phyloP scores from a whole-genome alignment of 2,113 vertebrate species.

The Fukomys damarensis region DNA sequence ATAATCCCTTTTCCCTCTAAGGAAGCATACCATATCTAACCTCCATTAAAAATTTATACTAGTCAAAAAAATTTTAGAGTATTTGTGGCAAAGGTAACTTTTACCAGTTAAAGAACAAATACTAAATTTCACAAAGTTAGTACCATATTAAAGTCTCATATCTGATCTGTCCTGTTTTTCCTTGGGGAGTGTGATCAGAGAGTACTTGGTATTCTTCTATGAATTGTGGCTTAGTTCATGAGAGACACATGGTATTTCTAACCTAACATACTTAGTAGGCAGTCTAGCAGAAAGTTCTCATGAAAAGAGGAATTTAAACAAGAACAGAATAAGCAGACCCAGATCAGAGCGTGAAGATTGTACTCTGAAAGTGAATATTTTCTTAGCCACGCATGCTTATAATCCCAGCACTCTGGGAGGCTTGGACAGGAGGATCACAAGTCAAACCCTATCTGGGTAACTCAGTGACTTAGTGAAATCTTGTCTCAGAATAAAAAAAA shows the following conservation, averaged over 20 bases:
- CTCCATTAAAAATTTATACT: not conserved
- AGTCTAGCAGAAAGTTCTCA: not conserved
- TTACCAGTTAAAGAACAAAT: not conserved
- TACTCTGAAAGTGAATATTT: not conserved
- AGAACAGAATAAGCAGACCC: not conserved
- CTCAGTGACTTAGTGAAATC: not conserved
- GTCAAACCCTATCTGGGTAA: not conserved
- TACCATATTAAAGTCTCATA: slow-evolving; percentile 27
- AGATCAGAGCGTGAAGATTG: not conserved
- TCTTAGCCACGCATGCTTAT: not conserved
- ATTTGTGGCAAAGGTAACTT: not conserved
- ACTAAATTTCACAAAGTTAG: not conserved
- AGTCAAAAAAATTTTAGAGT: not conserved
- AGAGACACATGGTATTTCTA: not conserved
- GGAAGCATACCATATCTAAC: not conserved
- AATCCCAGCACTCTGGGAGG: not conserved
- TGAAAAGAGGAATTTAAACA: not conserved
- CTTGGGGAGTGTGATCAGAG: not conserved
- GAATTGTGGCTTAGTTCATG: not conserved
- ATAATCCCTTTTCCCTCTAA: not conserved
- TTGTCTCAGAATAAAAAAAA: not conserved
- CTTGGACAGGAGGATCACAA: not conserved
- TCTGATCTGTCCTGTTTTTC: not conserved
- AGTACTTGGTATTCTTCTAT: not conserved
- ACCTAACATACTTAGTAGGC: not conserved